These are phyloP conservation scores for Sprattus sprattus DNA, from an alignment of 2,113 vertebrate species.

Conservation along the genomic window DNA sequence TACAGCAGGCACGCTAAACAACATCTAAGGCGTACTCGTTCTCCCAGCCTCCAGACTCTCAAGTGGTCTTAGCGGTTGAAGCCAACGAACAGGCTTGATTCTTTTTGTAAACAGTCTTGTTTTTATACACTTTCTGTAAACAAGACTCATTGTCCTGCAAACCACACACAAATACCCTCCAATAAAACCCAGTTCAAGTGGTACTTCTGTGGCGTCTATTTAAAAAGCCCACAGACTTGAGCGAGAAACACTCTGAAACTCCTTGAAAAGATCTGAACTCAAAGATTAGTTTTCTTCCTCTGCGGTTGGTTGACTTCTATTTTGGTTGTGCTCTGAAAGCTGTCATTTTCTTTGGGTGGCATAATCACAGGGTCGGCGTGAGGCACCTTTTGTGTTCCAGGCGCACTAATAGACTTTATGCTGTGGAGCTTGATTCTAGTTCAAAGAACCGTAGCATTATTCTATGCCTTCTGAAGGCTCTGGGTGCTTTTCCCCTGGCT, in stretches of 20 bases:
- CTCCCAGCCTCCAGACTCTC: background rate
- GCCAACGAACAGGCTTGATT: background rate
- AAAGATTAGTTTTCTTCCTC: no score
- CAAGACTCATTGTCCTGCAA: background rate
- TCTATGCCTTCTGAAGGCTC: background rate
- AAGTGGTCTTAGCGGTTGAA: background rate
- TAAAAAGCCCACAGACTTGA: background rate
- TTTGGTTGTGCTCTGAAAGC: background rate
- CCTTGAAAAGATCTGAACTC: background rate
- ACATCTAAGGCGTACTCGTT: background rate
- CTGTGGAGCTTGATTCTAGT: background rate
- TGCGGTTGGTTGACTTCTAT: background rate
- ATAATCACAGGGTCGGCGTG: slow-evolving; percentile 39
- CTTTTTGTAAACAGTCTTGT: background rate
- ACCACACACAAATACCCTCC: background rate
- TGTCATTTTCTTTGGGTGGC: slow-evolving; percentile 36
- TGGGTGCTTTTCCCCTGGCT: no score
- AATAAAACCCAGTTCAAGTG: background rate
- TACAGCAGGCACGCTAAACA: background rate
- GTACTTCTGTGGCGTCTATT: background rate
- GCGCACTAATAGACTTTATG: slow-evolving; percentile 23
- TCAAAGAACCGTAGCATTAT: slow-evolving; percentile 9
- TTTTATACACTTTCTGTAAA: background rate
- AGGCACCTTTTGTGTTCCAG: slow-evolving; percentile 35
- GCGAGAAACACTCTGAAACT: background rate